Evolutionary conservation across 53 echinoderm and acorn worm species (phyloP), one percentile per base, ranked within the genome.

Genomic region (Echinarachnius parma): DNA sequence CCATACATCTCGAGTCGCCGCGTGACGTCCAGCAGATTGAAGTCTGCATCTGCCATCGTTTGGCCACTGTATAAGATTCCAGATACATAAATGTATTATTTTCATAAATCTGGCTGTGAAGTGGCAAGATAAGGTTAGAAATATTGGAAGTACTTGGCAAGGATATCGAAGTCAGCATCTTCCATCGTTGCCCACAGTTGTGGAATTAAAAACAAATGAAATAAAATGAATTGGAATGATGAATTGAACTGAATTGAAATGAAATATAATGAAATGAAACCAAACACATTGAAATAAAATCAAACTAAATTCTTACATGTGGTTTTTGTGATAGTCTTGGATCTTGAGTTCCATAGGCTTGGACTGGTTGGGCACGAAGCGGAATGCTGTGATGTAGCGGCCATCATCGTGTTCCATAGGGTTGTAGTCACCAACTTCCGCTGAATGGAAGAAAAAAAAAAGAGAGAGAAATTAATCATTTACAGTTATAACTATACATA

Each of bases 241-340:
- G n/a, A n/a, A n/a, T n/a, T n/a, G n/a, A n/a, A n/a, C n/a, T n/a
- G n/a, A n/a, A n/a, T n/a, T n/a, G n/a, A n/a, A n/a, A n/a, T n/a
- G n/a, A n/a, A n/a, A n/a, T n/a, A n/a, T n/a, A n/a, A n/a, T n/a
- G n/a, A n/a, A n/a, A n/a, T n/a, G n/a, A n/a, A n/a, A n/a, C n/a
- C n/a, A n/a, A n/a, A n/a, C n/a, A n/a, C n/a, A n/a, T n/a, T n/a
- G n/a, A n/a, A n/a, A n/a, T n/a, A n/a, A n/a, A n/a, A n/a, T n/a
- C n/a, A n/a, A n/a, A n/a, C n/a, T n/a, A n/a, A n/a, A n/a, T n/a
- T n/a, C 96, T 88, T 82, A 96, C 96, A 96, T 66, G 66, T 96
- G 96, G 54, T 96, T 96, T 70, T 96, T 96, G 66, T 96, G 96
- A 53, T 96, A 96, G 64, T 96, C 96, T 53, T 96, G 96, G 16